A percentile compares a stretch with the other conserved stretches of the same genome.
Conservation (phyloP, 2,113 vertebrate species). For the Chloroceryle aenea region DNA sequence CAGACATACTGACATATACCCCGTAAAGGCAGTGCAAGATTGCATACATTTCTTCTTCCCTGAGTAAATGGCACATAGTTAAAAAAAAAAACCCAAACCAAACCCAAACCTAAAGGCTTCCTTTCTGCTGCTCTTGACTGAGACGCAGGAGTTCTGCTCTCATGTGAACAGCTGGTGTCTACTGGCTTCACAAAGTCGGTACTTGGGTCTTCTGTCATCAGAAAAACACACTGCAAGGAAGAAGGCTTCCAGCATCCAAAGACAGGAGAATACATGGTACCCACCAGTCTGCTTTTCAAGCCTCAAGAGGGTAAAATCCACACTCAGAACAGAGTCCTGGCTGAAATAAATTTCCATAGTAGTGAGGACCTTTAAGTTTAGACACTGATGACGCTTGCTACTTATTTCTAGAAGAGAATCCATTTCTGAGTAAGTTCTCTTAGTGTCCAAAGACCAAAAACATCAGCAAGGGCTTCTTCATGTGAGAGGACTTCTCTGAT, state of each 20-base stretch:
- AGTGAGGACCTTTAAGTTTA: background rate
- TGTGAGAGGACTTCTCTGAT: background rate
- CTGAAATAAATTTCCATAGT: background rate
- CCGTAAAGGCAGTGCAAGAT: background rate
- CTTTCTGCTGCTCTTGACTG: background rate
- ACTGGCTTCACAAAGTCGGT: background rate
- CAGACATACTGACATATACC: background rate
- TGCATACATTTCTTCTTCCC: background rate
- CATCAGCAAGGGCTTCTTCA: background rate
- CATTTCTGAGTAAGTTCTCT: background rate
- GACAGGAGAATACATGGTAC: background rate
- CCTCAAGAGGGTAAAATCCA: background rate
- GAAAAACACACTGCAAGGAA: background rate
- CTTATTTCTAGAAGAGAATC: background rate
- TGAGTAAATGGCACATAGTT: conserved; percentile 28
- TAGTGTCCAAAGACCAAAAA: background rate
- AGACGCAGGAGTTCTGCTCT: background rate
- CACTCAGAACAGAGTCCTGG: background rate
- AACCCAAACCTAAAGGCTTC: background rate
- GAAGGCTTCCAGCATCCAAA: background rate
- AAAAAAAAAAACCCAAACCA: background rate
- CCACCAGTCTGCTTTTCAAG: background rate
- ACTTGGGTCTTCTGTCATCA: background rate
- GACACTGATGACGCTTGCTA: background rate
- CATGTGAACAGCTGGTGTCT: background rate